Percentiles rank a stretch among this genome's conserved stretches.
phyloP scores from a whole-genome alignment of 1,140 invertebrate species.

The Potamilus streckersoni region DNA sequence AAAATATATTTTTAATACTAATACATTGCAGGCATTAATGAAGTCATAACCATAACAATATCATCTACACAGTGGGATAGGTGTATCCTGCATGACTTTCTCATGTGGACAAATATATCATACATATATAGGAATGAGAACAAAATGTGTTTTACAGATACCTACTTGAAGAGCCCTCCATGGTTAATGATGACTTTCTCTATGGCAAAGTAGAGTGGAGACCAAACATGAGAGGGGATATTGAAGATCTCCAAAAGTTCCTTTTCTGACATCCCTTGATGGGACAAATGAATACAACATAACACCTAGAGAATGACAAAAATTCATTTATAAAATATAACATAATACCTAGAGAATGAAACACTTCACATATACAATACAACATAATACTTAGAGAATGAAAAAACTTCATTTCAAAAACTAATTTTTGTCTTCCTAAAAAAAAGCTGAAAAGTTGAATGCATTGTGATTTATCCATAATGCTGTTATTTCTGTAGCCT shows the following conservation, averaged over 20 bases:
- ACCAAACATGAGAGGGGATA: slow-evolving; percentile 52
- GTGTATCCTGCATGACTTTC: no score
- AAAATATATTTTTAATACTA: no score
- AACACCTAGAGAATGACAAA: slow-evolving; percentile 40
- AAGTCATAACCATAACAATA: no score
- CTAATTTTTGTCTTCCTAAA: no score
- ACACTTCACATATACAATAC: slow-evolving; percentile 1
- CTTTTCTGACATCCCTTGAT: slow-evolving; percentile 49
- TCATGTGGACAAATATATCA: slow-evolving; percentile 1
- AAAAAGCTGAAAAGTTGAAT: no score
- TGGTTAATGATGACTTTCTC: slow-evolving; percentile 49
- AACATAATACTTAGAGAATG: slow-evolving; percentile 43
- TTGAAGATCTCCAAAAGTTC: slow-evolving; percentile 46
- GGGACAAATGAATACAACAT: slow-evolving; percentile 38
- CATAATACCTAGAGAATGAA: no score
- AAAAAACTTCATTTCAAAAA: background rate
- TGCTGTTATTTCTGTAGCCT: no score
- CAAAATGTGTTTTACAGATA: background rate
- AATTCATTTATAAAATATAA: no score
- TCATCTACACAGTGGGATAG: no score
- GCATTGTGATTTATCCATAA: no score
- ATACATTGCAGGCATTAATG: no score
- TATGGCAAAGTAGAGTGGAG: slow-evolving; percentile 58
- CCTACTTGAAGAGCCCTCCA: slow-evolving; percentile 48
- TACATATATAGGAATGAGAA: background rate